These are phyloP conservation scores for Drymodes brunneopygia DNA, from an alignment of 2,113 vertebrate species.

Conservation along the genomic window DNA sequence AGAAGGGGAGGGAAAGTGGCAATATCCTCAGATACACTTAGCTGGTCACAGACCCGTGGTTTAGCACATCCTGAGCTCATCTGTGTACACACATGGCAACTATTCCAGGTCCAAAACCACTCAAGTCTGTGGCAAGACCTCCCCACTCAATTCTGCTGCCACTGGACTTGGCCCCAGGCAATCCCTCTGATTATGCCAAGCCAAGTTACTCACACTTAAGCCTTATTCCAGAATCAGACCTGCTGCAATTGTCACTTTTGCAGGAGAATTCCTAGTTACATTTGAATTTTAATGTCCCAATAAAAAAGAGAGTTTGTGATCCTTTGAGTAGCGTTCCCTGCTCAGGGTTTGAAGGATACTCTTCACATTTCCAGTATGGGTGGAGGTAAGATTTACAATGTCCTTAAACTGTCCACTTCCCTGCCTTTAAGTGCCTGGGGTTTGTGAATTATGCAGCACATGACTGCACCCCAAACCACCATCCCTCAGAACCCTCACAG, in stretches of 20 bases:
- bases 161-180: not conserved
- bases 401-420: not conserved
- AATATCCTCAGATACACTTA: not conserved
- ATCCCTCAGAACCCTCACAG: not conserved
- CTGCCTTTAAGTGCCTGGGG: not conserved
- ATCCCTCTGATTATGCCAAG: not conserved
- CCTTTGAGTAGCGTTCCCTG: not conserved
- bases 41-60: not conserved
- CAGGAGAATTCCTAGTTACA: not conserved
- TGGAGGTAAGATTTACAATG: not conserved
- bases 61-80: not conserved
- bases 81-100: accelerated
- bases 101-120: not conserved
- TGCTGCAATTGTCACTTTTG: not conserved
- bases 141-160: not conserved
- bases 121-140: not conserved
- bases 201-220: not conserved
- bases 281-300: not conserved
- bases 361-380: accelerated
- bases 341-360: not conserved
- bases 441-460: not conserved
- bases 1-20: not conserved
- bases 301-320: not conserved
- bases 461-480: not conserved
- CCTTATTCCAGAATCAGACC: not conserved